Conservation (phyloP, 2,113 vertebrate species). For the Pterocles orientalis region DNA sequence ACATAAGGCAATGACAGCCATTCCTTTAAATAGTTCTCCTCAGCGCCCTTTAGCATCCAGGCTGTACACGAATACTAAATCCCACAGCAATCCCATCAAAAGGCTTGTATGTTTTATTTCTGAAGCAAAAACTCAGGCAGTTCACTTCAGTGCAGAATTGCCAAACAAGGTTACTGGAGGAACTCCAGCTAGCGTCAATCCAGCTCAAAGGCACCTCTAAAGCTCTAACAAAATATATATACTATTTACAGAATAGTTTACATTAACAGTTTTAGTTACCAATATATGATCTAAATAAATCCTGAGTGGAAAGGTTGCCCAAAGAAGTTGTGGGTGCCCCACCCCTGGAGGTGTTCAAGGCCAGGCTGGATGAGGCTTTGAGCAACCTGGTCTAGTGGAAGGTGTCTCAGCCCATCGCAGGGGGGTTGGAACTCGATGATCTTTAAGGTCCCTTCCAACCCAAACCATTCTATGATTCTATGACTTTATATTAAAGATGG, state of each 20-base stretch:
- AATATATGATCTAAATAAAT: background rate
- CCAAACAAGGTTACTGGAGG: background rate
- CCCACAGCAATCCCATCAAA: background rate
- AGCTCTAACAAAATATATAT: rapidly evolving
- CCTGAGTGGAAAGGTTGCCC: background rate
- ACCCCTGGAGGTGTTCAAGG: too few relatives aligned
- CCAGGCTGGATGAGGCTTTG: too few relatives aligned
- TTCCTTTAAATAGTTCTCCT: background rate
- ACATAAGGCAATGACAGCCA: background rate
- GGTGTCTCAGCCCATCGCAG: too few relatives aligned
- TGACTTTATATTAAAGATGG: too few relatives aligned
- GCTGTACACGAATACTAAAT: background rate
- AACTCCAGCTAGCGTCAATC: background rate
- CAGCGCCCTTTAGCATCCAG: background rate
- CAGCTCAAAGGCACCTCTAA: background rate
- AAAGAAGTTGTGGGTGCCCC: too few relatives aligned
- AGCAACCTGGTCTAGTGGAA: too few relatives aligned
- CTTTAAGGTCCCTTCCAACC: too few relatives aligned
- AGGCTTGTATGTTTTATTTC: background rate
- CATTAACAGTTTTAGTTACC: background rate
- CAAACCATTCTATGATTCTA: too few relatives aligned
- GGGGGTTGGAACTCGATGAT: too few relatives aligned
- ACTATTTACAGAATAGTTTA: background rate
- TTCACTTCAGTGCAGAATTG: background rate
- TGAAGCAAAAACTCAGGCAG: background rate